Conservation (phyloP, 2,797 vertebrate species). For the Falco concolor region DNA sequence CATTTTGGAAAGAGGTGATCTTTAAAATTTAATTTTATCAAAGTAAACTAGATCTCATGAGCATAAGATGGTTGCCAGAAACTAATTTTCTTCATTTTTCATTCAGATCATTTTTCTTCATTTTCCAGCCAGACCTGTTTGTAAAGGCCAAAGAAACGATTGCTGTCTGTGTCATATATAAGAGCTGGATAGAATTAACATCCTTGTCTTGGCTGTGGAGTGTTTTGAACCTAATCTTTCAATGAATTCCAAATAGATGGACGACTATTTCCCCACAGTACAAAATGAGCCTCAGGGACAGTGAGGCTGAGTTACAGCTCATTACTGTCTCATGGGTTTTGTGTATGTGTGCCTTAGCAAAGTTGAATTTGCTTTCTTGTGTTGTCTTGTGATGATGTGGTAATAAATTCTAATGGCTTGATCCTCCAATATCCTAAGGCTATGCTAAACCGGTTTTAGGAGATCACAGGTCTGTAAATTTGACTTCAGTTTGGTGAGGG, state of each 20-base stretch:
- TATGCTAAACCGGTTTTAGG: not conserved
- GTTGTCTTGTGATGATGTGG: not conserved
- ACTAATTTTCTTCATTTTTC: constrained; percentile 32
- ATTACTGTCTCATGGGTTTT: not conserved
- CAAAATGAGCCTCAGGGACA: not conserved
- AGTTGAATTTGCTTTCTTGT: not conserved
- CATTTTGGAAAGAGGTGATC: constrained; percentile 33
- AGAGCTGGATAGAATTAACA: not conserved
- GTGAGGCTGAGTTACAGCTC: not conserved
- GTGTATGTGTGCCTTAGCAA: not conserved
- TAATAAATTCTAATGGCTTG: not conserved
- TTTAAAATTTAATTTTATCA: constrained; percentile 67
- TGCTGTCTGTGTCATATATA: not conserved
- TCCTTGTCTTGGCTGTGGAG: not conserved
- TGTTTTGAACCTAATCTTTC: not conserved
- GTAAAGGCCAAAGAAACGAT: constrained; percentile 39
- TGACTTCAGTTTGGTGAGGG: not conserved
- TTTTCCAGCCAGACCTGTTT: constrained; percentile 23
- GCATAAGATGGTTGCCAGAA: constrained; percentile 31
- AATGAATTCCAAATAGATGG: not conserved
- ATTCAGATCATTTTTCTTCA: constrained; percentile 3
- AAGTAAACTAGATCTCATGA: constrained; percentile 40
- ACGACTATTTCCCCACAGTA: not conserved
- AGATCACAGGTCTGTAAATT: not conserved
- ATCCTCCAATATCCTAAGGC: not conserved